Conservation (phyloP, 2,888 invertebrate species). For the Cosmia pyralina region DNA sequence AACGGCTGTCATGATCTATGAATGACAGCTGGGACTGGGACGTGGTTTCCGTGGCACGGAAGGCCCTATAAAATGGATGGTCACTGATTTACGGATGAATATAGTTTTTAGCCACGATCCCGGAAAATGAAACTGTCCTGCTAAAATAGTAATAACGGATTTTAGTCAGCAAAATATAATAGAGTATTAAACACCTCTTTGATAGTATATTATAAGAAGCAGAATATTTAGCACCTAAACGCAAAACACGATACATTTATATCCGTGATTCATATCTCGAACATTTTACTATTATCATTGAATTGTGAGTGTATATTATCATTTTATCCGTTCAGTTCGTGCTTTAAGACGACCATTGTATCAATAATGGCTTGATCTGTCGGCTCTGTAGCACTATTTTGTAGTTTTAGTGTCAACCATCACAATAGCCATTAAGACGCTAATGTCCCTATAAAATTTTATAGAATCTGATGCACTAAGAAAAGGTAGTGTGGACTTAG, state of each 20-base stretch:
- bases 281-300: conserved; percentile 47
- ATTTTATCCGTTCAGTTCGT: conserved; percentile 47
- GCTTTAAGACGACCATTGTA: conserved; percentile 42
- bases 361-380: conserved; percentile 58
- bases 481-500: conserved; percentile 4
- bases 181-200: not conserved
- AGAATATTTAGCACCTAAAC: conserved; percentile 23
- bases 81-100: no score
- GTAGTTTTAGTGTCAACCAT: conserved; percentile 52
- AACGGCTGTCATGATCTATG: not conserved
- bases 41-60: not conserved
- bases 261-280: conserved; percentile 29
- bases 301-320: conserved; percentile 44
- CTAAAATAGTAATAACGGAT: not conserved
- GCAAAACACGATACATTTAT: conserved; percentile 28
- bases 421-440: conserved; percentile 55
- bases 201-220: not conserved
- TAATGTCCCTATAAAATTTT: conserved; percentile 61
- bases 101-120: no score
- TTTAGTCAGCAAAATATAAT: not conserved
- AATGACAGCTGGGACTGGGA: not conserved
- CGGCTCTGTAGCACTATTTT: conserved; percentile 48
- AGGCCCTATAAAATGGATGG: not conserved
- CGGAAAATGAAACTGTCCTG: not conserved
- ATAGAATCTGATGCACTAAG: conserved; percentile 51